Base-by-base conservation (phyloP, 2,113 vertebrate genomes). In the Myotis brandtii region DNA sequence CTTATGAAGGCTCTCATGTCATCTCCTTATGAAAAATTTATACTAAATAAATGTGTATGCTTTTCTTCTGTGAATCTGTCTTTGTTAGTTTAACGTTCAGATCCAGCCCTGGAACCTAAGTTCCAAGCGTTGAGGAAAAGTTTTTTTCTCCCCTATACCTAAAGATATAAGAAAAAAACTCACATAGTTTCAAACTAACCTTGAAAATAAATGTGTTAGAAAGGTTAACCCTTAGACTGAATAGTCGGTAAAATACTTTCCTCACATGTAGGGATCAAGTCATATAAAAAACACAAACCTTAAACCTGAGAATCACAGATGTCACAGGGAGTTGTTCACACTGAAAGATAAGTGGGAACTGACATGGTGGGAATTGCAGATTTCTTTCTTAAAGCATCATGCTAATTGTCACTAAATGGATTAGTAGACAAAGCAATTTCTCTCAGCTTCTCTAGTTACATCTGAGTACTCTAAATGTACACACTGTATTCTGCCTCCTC, bases 131-230 rank as follows among this genome's bases (percentile, higher is more conserved):
- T 2, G 1, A 43, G 66, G 66, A 64, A 81, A 72, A 4, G 21
- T 2, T 52, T 81, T 92, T 70, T 75, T 7, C 40, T 52, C 21
- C 52, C 62, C n/a, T 73, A 93, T 0, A 81, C 37, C 46, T 82
- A 72, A 84, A 95, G n/a, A 80, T 75, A 73, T 30, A 85, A 81
- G 25, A 72, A 77, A 13, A 76, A 96, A 72, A 9, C 6, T 56
- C 27, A 67, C 16, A 72, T 48, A 37, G 3, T 46, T 91, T 93
- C 80, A 75, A 91, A 75, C 66, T 86, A 70, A 75, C 1, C 73
- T 93, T 93, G n/a, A 84, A 50, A 88, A 82, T 46, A 84, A 73
- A 69, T 73, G 6, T 77, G 10, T 93, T 82, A 18, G 13, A 18
- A 88, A 77, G 12, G 1, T 37, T 94, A 86, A 18, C 37, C 48